Evolutionary conservation across 2,888 invertebrate genomes (phyloP), one percentile per base, ranked within the genome.

Genomic region (Drosophila mimetica): DNA sequence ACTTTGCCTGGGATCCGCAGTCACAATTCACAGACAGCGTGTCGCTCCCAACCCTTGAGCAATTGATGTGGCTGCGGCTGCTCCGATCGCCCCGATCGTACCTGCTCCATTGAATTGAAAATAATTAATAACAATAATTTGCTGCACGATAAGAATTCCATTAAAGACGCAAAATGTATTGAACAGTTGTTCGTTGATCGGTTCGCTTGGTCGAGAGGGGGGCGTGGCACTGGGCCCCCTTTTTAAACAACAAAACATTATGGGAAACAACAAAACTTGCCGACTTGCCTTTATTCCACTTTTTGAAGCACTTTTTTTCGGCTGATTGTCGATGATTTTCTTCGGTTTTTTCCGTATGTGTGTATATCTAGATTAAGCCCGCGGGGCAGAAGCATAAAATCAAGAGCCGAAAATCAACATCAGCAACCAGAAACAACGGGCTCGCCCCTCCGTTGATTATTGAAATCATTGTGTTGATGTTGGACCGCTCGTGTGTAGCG

Each of bases 81-180:
- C 16, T 30, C 30, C 25, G 44, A 25, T 30, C 44, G 44, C 5
- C 5, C 11, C 46, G 44, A 44, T 44, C 47, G 9, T 18, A 36
- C 37, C 37, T 14, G 41, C 41, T 20, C 30, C 47, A 32, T 52
- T 53, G 42, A 58, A 39, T 79, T 79, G 72, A 79, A 79, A 72
- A 89, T 83, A 89, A 87, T 87, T 87, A 87, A 89, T 87, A 87
- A 89, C 81, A 87, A 87, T 87, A 89, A 87, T 87, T 89, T 87
- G 88, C 88, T 64, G 86, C 88, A 89, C 87, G 87, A 87, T 87
- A 87, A 87, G 89, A 82, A 87, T 89, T 89, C 79, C 88, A 87
- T 87, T 87, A 89, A 85, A 84, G 73, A 71, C 85, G 86, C 80
- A 85, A 84, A 84, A 86, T 77, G 84, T 86, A 82, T 82, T 86